phyloP scores from a whole-genome alignment of 92 coral and sea anemone genomes.

The Bergia puertoricense region DNA sequence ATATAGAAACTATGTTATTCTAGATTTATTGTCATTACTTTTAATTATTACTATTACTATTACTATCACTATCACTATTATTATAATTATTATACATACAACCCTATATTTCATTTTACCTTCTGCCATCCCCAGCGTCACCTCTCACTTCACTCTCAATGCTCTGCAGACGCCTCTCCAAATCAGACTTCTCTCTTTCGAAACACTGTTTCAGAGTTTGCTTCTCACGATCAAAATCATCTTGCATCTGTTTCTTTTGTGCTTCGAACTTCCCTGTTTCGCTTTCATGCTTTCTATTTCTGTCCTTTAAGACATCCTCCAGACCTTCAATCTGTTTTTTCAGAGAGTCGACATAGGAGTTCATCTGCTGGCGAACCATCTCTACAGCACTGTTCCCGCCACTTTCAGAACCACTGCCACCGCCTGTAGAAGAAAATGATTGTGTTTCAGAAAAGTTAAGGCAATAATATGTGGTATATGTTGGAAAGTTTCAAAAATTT shows the following conservation, averaged over 20 bases:
- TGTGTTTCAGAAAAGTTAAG: background rate
- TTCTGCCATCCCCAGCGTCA: background rate
- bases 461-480: background rate
- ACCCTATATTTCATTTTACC: background rate
- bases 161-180: slow-evolving; percentile 54
- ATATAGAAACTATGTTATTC: background rate
- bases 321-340: slow-evolving; percentile 70
- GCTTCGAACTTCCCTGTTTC: slow-evolving; percentile 68
- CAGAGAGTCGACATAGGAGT: slow-evolving; percentile 46
- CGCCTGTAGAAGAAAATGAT: background rate
- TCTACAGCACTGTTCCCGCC: slow-evolving; percentile 19
- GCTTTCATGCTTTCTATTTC: slow-evolving; percentile 65
- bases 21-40: background rate
- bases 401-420: slow-evolving; percentile 17
- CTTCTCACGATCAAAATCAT: slow-evolving; percentile 72
- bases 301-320: slow-evolving; percentile 55
- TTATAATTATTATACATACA: background rate
- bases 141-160: slow-evolving; percentile 36
- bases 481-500: background rate
- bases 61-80: background rate
- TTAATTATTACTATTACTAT: background rate
- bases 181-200: slow-evolving; percentile 58
- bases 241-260: slow-evolving; percentile 70
- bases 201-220: slow-evolving; percentile 62
- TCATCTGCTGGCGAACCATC: slow-evolving; percentile 12